Base-by-base conservation (phyloP, 2,113 vertebrate species). In the Macquaria australasica region DNA sequence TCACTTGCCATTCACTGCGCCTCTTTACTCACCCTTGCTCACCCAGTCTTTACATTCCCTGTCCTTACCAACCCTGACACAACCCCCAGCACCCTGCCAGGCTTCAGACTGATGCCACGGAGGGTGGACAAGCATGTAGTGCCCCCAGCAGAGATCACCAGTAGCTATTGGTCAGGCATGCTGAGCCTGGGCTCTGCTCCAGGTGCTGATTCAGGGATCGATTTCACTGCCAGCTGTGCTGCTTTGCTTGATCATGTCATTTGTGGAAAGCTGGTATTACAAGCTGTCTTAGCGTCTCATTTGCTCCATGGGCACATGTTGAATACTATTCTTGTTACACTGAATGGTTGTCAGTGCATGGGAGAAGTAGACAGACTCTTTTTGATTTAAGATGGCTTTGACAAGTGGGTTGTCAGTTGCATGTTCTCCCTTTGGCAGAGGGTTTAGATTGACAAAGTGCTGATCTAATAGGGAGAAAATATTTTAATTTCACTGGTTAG, bases 191-290 rank as follows among this genome's bases (percentile, higher is more conserved):
- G 69, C 53, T 87, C 63, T n/a, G 70, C 55, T 55, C 3, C 39
- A 86, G 83, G 83, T 87, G 92, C 90, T 93, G 89, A 88, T 86
- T 93, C 91, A 87, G 82, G 88, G 84, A 76, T 92, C 23, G 8
- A 25, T 90, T 89, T 92, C 91, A 82, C 62, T n/a, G 69, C 51
- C 87, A 78, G 83, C 85, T 88, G 83, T 64, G 79, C 60, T 64
- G 60, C 59, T 80, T 14, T 28, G 11, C 28, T 88, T 79, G 58
- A 89, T 89, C 62, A 34, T 83, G 79, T 77, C 15, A 71, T 76
- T 72, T 74, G 66, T 67, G 66, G 37, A 70, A 66, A 88, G 77
- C 81, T 77, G 81, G 59, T 58, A 79, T 85, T 85, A 87, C 72
- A 89, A 79, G 77, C 37, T 71, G 77, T 50, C 45, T 55, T 31